Evolutionary conservation across 2,888 invertebrate species (phyloP).

Genomic region (Himalopsyche japonica): DNA sequence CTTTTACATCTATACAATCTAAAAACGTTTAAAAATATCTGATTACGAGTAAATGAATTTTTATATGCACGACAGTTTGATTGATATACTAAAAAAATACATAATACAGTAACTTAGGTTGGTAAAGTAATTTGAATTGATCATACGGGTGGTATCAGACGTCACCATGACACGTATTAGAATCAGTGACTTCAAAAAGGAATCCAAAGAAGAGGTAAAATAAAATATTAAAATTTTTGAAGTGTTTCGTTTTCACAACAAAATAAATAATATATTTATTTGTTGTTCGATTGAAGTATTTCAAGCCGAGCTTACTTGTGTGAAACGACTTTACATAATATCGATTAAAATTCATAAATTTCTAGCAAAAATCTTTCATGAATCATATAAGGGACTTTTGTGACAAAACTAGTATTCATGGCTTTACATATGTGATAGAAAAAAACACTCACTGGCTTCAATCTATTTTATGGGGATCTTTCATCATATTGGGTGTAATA

Average conservation of each 20-base stretch:
- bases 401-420: constrained; percentile 42
- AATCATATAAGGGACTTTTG: constrained; percentile 40
- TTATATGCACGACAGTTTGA: too few relatives aligned
- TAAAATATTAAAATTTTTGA: not conserved
- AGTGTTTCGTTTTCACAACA: too few relatives aligned
- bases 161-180: not conserved
- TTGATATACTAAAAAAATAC: too few relatives aligned
- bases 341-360: not conserved
- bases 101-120: too few relatives aligned
- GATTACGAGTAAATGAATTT: too few relatives aligned
- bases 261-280: too few relatives aligned
- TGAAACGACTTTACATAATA: too few relatives aligned
- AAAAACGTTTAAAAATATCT: too few relatives aligned
- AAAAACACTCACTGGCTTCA: constrained; percentile 39
- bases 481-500: constrained; percentile 40
- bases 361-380: constrained; percentile 17
- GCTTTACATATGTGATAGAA: constrained; percentile 42
- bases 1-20: too few relatives aligned
- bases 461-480: constrained; percentile 40
- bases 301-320: too few relatives aligned
- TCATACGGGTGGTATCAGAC: not conserved
- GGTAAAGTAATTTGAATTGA: too few relatives aligned
- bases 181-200: not conserved
- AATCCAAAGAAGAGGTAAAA: not conserved
- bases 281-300: too few relatives aligned